phyloP scores from a whole-genome alignment of 2,888 invertebrate species.

The Heliconius ismenius region DNA sequence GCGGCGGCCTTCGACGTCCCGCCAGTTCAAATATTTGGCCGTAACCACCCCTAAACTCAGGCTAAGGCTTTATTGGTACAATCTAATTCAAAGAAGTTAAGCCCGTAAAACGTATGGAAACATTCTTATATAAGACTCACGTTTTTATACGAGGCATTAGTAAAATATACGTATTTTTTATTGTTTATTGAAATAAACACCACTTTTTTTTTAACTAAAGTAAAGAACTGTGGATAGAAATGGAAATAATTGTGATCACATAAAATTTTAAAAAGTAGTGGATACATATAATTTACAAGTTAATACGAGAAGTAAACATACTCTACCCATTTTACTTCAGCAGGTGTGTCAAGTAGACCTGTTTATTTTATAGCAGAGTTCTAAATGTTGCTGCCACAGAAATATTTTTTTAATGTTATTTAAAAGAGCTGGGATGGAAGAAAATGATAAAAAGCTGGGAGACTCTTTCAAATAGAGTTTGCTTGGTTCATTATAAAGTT shows the following conservation, averaged over 20 bases:
- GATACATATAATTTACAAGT: slow-evolving; percentile 2
- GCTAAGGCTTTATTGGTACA: slow-evolving; percentile 31
- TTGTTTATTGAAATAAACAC: background rate
- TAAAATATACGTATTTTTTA: no score
- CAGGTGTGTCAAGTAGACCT: slow-evolving; percentile 10
- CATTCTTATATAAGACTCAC: background rate
- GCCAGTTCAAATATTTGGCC: slow-evolving; percentile 49
- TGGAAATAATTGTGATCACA: background rate
- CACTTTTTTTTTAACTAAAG: no score
- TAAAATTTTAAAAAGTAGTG: background rate
- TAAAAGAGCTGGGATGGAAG: background rate
- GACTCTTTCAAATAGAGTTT: no score
- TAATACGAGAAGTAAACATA: background rate
- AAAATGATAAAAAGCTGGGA: no score
- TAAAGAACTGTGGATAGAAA: background rate
- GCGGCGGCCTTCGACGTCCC: slow-evolving; percentile 46
- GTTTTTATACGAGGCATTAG: background rate
- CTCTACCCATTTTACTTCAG: background rate
- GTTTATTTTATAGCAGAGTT: background rate
- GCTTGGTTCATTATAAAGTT: background rate
- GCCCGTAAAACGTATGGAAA: background rate
- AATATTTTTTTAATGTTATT: background rate
- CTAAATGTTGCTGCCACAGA: background rate
- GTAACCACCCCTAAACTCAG: slow-evolving; percentile 37
- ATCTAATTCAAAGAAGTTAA: slow-evolving; percentile 18